A percentile compares a stretch with the other conserved stretches of the same genome.
Conservation (phyloP, 2,113 vertebrate genomes). For the Dendrocopos noguchii region DNA sequence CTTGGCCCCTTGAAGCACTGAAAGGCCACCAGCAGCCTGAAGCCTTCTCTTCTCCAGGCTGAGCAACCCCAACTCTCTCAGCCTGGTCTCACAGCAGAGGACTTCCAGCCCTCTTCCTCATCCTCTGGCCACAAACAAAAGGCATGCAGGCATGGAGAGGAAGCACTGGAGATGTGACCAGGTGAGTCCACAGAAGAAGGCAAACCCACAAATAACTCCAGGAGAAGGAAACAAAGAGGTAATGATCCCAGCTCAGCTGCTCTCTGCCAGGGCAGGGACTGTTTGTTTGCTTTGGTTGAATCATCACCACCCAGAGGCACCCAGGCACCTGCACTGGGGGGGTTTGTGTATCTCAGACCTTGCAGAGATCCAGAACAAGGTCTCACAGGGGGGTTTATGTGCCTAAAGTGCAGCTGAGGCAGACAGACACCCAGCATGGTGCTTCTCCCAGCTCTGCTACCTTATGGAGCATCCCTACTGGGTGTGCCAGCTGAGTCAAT, state of each 20-base stretch:
- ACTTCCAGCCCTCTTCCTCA: too few species aligned
- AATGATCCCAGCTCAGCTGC: neutral
- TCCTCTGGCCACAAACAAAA: neutral
- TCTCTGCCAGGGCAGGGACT: neutral
- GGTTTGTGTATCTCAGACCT: neutral
- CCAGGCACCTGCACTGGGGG: neutral
- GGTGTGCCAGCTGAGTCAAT: neutral
- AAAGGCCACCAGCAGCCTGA: too few species aligned
- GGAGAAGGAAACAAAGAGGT: neutral
- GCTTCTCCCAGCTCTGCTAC: neutral
- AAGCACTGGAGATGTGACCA: neutral
- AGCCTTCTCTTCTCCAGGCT: too few species aligned
- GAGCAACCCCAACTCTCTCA: too few species aligned
- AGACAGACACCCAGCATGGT: neutral
- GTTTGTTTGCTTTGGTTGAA: neutral
- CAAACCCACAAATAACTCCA: neutral
- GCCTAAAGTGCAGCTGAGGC: neutral
- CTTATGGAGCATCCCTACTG: accelerated
- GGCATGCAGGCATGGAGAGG: neutral
- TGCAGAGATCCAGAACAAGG: neutral
- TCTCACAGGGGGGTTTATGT: accelerated
- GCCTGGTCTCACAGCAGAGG: too few species aligned
- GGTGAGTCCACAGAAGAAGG: neutral
- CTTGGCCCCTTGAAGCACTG: too few species aligned
- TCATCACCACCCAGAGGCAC: neutral